Base-by-base conservation (phyloP, 1,140 invertebrate genomes). In the Eumaeus atala region DNA sequence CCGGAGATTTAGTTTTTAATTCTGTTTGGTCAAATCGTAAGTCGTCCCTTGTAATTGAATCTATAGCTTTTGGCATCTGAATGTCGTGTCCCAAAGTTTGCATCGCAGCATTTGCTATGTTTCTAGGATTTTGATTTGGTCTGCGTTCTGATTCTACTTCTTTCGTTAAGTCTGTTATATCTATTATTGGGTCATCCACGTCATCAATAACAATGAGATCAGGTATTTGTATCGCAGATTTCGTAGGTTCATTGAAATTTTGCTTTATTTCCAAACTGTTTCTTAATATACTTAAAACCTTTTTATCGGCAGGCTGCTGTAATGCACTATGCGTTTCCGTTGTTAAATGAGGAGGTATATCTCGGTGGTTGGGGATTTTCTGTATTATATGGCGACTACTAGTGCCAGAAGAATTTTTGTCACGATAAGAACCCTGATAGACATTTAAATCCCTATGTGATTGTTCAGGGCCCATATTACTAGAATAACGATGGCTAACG, bases 211-310 rank as follows among this genome's bases (percentile, higher is more conserved):
- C 82, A 69, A 88, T 88, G 28, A 87, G 77, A 61, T 88, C 87
- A 51, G 83, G 77, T 51, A 83, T 78, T 61, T 77, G 70, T 58
- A 86, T 84, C 38, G 64, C 64, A 56, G 78, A 72, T 66, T 88
- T 88, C 56, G 87, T 67, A 18, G 74, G 74, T 51, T 92, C 90
- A 47, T 87, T 79, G 51, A 88, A 89, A 56, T 71, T 72, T 67
- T 87, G 81, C 72, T 92, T 92, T 34, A 89, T 91, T 79, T 93
- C 92, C 58, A 93, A 78, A 70, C 90, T 93, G 60, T 90, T 92
- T 62, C 92, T 87, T 38, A 94, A 69, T 54, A 93, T 89, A 66
- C 90, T 93, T 50, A 93, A 74, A 12, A 93, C 91, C 40, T 90
- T 86, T 72, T 92, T 93, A 67, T 93, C 90, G 16, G 91, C 91